Conservation (phyloP, 2,888 invertebrate genomes). For the Cheilosia soror region DNA sequence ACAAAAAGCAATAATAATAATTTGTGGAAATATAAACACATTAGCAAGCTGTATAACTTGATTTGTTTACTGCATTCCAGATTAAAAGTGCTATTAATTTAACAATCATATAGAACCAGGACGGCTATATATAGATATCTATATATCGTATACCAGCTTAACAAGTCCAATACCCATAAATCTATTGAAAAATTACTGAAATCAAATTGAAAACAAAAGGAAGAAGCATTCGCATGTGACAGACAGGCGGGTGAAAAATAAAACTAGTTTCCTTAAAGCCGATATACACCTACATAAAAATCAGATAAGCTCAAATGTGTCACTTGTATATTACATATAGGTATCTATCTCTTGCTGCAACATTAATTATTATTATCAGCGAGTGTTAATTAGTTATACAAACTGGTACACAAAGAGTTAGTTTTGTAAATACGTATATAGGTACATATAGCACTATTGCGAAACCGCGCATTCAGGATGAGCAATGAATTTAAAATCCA, state of each 20-base stretch:
- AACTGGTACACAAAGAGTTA: slow-evolving; percentile 1
- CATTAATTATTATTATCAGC: slow-evolving; percentile 32
- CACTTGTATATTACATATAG: too few relatives aligned
- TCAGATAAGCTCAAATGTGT: slow-evolving; percentile 2
- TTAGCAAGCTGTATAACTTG: not conserved
- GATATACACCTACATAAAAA: not conserved
- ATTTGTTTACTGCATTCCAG: slow-evolving; percentile 9
- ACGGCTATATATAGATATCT: too few relatives aligned
- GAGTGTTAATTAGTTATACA: slow-evolving; percentile 43
- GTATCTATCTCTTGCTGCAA: not conserved
- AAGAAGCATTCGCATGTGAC: not conserved
- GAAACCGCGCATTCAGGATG: slow-evolving; percentile 12
- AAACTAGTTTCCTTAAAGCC: slow-evolving; percentile 22
- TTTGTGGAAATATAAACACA: slow-evolving; percentile 3
- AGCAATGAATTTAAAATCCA: slow-evolving; percentile 34
- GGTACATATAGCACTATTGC: not conserved
- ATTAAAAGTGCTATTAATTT: not conserved
- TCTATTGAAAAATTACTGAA: not conserved
- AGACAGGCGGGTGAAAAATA: not conserved
- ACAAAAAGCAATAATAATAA: not conserved
- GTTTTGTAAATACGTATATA: not conserved
- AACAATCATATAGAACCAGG: not conserved
- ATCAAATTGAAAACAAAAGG: not conserved
- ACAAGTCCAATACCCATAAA: not conserved
- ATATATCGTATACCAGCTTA: not conserved